These are phyloP conservation scores for Piscicola geometra DNA, from an alignment of 2,888 invertebrate species.

Conservation along the genomic window DNA sequence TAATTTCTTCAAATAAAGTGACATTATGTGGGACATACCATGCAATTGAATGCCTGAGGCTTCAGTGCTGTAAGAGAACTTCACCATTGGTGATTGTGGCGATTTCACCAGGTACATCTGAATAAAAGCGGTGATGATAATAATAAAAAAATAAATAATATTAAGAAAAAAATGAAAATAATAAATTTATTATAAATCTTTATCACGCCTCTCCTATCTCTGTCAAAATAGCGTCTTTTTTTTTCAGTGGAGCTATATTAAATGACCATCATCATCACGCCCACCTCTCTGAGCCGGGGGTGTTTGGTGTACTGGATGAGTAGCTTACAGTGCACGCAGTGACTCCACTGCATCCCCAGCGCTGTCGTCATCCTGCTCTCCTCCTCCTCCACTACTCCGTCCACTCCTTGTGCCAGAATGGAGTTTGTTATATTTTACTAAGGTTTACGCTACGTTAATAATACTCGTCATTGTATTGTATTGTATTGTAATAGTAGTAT, in stretches of 20 bases:
- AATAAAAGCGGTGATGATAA: background rate
- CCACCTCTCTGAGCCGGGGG: constrained; percentile 12
- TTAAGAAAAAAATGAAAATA: background rate
- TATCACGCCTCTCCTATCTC: constrained; percentile 31
- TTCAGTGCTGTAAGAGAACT: constrained; percentile 24
- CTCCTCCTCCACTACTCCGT: background rate
- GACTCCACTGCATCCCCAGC: constrained; percentile 52
- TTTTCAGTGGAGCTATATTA: no score
- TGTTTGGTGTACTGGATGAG: constrained; percentile 39
- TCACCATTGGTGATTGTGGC: constrained; percentile 19
- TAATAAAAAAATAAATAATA: background rate
- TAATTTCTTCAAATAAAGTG: no score
- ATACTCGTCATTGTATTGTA: no score
- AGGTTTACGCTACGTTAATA: no score
- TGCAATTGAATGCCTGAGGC: constrained; percentile 9
- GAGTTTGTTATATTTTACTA: no score
- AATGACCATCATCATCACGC: constrained; percentile 37
- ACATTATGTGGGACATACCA: no score
- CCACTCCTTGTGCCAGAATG: no score
- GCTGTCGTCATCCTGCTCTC: constrained; percentile 40
- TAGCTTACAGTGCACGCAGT: constrained; percentile 49
- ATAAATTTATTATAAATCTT: constrained; percentile 1
- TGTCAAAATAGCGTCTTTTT: no score
- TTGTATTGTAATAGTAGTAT: no score
- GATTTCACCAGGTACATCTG: constrained; percentile 24